These are phyloP conservation scores for Pomatostomus ruficeps DNA, from an alignment of 2,113 vertebrate species.

Conservation along the genomic window DNA sequence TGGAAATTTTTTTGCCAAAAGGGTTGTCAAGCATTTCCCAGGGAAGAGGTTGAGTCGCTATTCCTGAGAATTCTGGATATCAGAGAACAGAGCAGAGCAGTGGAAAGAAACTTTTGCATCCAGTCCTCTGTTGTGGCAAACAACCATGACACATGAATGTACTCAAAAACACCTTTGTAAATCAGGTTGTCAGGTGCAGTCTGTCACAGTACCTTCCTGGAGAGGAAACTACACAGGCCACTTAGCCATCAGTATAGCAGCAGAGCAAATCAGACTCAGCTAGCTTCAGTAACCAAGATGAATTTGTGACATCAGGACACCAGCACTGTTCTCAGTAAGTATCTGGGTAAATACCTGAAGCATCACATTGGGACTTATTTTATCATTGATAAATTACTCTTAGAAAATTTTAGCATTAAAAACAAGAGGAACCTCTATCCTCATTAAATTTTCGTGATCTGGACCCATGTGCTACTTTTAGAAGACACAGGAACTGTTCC, in stretches of 20 bases:
- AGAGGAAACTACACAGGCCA: background rate
- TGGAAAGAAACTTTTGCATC: background rate
- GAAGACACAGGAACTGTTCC: background rate
- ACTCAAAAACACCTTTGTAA: slow-evolving; percentile 21
- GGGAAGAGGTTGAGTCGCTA: background rate
- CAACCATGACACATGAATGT: background rate
- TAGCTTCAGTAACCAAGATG: background rate
- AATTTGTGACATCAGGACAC: background rate
- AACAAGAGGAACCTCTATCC: background rate
- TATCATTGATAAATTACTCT: background rate
- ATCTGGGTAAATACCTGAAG: background rate
- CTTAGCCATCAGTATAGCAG: background rate
- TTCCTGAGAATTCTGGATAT: background rate
- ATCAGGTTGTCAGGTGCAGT: background rate
- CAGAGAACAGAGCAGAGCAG: background rate
- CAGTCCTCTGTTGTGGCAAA: background rate
- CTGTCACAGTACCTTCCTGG: background rate
- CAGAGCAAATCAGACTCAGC: background rate
- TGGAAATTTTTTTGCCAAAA: background rate
- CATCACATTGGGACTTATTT: background rate
- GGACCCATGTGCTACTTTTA: background rate
- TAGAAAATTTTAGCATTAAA: background rate
- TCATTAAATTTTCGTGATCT: background rate
- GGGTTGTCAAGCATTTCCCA: background rate
- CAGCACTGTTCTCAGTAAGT: background rate